Base-by-base conservation (phyloP, 2,888 invertebrate species). In the Hoplodrina ambigua region DNA sequence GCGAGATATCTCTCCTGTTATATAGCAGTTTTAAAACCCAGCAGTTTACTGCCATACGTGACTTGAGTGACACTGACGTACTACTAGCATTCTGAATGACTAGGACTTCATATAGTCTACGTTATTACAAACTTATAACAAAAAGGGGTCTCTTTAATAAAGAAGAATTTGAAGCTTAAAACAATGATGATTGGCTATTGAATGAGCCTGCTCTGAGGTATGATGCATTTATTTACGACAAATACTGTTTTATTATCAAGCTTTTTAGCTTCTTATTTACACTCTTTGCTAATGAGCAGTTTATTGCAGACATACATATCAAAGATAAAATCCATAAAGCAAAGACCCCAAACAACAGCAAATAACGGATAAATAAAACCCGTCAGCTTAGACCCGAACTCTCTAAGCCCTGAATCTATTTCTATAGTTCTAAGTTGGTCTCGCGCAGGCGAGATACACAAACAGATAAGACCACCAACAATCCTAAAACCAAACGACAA, bases 401-500 rank as follows among this genome's bases (percentile, higher is more conserved):
- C 37, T 15, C 60, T 76, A 81, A 84, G 77, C 81, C 74, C 64
- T 57, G 49, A 82, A 83, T 75, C 66, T 81, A 75, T 85, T 75
- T 81, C 83, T 71, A 81, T 85, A 79, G 84, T 80, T 78, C 56
- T 75, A 72, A 73, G 76, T 79, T 66, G 63, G 73, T 55, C 58
- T 69, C 19, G 44, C 63, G 17, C 57, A 55, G 66, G 68, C 75
- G 64, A 84, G 78, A 81, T 81, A 81, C 66, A 80, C 83, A 80
- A 82, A 80, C 78, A 82, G 82, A 83, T 86, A 80, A 83, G 74
- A 75, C 82, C 61, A 81, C 82, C 69, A 53, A 72, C 74, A 75
- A 80, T 78, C 71, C 80, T 77, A 78, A 86, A 87, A 88, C 88
- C 89, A 89, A 88, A 87, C 78, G 87, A 86, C 84, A 86, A 90